Percentiles rank a stretch among this genome's conserved stretches.
Evolutionary conservation across 2,888 invertebrate species (phyloP).

Genomic region (Nysson spinosus): DNA sequence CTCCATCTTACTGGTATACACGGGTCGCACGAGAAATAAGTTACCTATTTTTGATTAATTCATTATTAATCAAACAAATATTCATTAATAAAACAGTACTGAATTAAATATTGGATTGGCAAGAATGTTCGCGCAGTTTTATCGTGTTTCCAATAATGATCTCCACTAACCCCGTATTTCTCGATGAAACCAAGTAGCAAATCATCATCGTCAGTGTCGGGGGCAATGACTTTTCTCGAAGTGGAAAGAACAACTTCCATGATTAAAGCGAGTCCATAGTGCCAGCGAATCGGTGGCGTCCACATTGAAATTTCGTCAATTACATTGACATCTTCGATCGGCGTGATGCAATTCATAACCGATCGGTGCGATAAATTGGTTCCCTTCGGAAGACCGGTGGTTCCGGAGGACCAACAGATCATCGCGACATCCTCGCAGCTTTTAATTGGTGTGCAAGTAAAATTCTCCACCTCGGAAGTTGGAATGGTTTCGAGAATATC

Average conservation of each 20-base stretch:
- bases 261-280: slow-evolving; percentile 4
- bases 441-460: slow-evolving; percentile 12
- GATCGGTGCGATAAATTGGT: slow-evolving; percentile 19
- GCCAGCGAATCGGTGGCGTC: slow-evolving; percentile 18
- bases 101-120: too few relatives aligned
- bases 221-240: not conserved
- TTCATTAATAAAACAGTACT: too few relatives aligned
- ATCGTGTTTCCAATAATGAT: not conserved
- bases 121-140: too few relatives aligned
- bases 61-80: too few relatives aligned
- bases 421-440: slow-evolving; percentile 6
- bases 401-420: slow-evolving; percentile 32
- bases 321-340: slow-evolving; percentile 8
- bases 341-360: slow-evolving; percentile 2
- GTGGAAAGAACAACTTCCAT: slow-evolving; percentile 13
- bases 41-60: too few relatives aligned
- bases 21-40: slow-evolving; percentile 9
- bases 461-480: slow-evolving; percentile 18
- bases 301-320: slow-evolving; percentile 1
- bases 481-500: slow-evolving; percentile 4
- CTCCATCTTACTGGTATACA: not conserved
- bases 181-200: not conserved
- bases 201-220: not conserved
- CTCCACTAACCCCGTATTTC: slow-evolving; percentile 8
- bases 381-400: slow-evolving; percentile 35